A percentile compares a stretch with the other conserved stretches of the same genome.
Conservation (phyloP, 2,797 vertebrate species). For the Centroberyx gerrardi region DNA sequence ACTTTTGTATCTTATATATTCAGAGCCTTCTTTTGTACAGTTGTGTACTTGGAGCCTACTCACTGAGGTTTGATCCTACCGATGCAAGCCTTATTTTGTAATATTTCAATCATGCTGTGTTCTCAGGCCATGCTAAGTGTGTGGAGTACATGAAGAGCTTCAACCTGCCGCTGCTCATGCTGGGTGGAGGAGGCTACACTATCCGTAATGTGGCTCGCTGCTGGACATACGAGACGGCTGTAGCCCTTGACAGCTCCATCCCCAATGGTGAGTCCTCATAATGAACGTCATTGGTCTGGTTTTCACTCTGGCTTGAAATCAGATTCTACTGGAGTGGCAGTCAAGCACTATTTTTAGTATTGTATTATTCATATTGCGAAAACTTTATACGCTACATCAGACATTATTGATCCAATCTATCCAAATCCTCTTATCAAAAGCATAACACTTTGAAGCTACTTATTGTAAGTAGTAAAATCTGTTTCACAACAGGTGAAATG, state of each 20-base stretch:
- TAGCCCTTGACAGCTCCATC: slow-evolving; percentile 95
- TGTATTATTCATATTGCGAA: no score
- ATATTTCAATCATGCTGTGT: neutral
- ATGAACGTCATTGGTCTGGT: neutral
- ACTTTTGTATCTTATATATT: no score
- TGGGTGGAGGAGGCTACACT: slow-evolving; percentile 97
- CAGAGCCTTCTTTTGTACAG: no score
- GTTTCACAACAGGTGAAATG: neutral
- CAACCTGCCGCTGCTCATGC: slow-evolving; percentile 97
- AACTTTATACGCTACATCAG: no score
- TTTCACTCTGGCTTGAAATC: no score
- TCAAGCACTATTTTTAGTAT: neutral
- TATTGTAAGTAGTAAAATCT: neutral
- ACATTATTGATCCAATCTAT: no score
- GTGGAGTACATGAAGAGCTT: slow-evolving; percentile 99
- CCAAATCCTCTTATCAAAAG: neutral
- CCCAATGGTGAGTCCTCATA: slow-evolving; percentile 86
- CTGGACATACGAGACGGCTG: slow-evolving; percentile 97
- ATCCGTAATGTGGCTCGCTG: slow-evolving; percentile 97
- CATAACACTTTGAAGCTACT: neutral
- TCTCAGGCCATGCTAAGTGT: slow-evolving; percentile 95
- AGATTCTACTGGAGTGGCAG: neutral
- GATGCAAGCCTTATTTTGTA: neutral
- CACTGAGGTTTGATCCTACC: neutral
- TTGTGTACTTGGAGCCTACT: neutral